Evolutionary conservation across 2,113 vertebrate genomes (phyloP).

Genomic region (Laterallus jamaicensis): DNA sequence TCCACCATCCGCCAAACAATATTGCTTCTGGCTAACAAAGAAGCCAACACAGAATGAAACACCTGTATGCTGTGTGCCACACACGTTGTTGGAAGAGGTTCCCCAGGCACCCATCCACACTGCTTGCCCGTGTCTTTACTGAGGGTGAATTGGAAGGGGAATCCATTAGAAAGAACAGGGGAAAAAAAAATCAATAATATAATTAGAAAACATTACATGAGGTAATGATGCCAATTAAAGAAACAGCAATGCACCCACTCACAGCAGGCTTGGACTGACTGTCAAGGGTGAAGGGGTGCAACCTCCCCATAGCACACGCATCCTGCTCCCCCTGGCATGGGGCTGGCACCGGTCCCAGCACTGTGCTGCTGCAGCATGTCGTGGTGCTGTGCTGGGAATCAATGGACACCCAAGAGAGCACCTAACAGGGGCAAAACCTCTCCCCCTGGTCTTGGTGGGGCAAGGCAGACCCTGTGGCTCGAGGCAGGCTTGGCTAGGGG

Average conservation of each 20-base stretch:
- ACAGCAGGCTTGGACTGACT: background rate
- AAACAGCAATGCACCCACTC: slow-evolving; percentile 37
- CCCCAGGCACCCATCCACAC: slow-evolving; percentile 34
- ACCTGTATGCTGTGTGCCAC: slow-evolving; percentile 39
- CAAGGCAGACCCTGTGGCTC: background rate
- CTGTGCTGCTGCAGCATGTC: accelerated
- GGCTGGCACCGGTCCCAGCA: background rate
- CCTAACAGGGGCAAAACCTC: background rate
- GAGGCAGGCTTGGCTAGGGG: background rate
- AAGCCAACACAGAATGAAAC: background rate
- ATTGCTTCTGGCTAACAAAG: slow-evolving; percentile 15
- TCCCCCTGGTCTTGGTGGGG: background rate
- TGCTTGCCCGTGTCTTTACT: slow-evolving; percentile 41
- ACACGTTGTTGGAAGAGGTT: background rate
- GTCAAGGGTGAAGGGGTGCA: background rate
- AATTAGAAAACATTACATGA: slow-evolving; percentile 75
- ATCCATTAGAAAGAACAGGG: slow-evolving; percentile 69
- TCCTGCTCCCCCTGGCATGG: background rate
- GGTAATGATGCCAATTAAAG: slow-evolving; percentile 66
- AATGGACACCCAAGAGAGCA: background rate
- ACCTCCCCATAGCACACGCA: background rate
- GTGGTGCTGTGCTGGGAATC: background rate
- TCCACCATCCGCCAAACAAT: background rate
- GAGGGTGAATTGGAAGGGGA: slow-evolving; percentile 53
- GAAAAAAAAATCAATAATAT: slow-evolving; percentile 69